Evolutionary conservation across 2,113 vertebrate species (phyloP).

Genomic region (Chelonoidis abingdonii): DNA sequence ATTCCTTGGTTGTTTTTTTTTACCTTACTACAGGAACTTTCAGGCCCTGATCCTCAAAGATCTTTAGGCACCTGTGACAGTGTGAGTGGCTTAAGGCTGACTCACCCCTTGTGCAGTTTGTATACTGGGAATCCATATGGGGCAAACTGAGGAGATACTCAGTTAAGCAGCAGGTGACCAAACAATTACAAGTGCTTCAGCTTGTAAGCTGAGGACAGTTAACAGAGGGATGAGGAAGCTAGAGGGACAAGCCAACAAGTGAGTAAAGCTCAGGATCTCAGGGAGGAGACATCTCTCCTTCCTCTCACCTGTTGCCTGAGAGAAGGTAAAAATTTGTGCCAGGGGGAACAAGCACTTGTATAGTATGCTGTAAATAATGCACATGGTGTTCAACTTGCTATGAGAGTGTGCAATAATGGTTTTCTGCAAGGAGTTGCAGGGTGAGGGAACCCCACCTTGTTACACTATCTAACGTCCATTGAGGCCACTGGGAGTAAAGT

Average conservation of each 20-base stretch:
- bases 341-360: background rate
- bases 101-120: background rate
- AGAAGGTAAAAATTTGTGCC: background rate
- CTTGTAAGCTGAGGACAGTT: background rate
- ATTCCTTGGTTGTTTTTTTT: too few relatives aligned
- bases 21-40: background rate
- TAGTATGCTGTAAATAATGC: background rate
- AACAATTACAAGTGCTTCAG: background rate
- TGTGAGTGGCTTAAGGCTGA: background rate
- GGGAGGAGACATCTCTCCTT: background rate
- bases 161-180: background rate
- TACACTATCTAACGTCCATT: too few relatives aligned
- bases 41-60: background rate
- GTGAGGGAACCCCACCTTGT: background rate
- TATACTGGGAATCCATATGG: background rate
- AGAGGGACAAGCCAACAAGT: background rate
- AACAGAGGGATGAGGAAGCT: background rate
- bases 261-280: background rate
- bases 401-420: too few relatives aligned
- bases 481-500: background rate
- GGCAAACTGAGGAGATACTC: background rate
- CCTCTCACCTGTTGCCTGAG: background rate
- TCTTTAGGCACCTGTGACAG: background rate
- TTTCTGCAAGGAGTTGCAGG: background rate
- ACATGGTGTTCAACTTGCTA: background rate